A percentile compares a stretch with the other conserved stretches of the same genome.
Conservation (phyloP, 2,888 invertebrate genomes). For the Cheilosia impressa region DNA sequence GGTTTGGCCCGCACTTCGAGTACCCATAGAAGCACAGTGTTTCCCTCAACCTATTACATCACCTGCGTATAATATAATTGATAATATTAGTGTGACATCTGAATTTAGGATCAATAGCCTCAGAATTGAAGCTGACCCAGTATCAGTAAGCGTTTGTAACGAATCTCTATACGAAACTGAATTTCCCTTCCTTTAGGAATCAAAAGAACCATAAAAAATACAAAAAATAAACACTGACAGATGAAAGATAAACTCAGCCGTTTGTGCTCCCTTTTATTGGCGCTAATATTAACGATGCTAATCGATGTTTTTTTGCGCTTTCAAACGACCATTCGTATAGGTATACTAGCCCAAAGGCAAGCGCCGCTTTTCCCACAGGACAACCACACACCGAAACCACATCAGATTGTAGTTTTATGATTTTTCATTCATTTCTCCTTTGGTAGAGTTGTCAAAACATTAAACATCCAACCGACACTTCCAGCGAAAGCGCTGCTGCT, state of each 20-base stretch:
- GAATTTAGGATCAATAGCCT: too few relatives aligned
- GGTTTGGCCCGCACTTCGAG: too few relatives aligned
- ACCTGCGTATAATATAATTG: too few relatives aligned
- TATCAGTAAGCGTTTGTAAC: too few relatives aligned
- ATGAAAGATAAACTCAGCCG: slow-evolving; percentile 50
- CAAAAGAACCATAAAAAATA: not conserved
- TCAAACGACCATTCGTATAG: not conserved
- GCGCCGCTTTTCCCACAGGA: slow-evolving; percentile 1
- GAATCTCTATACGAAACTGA: too few relatives aligned
- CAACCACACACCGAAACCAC: slow-evolving; percentile 26
- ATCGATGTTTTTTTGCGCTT: slow-evolving; percentile 27
- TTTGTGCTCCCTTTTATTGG: slow-evolving; percentile 56
- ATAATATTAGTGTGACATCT: too few relatives aligned
- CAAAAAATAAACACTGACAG: not conserved
- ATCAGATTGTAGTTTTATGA: slow-evolving; percentile 64
- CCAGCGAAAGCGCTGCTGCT: slow-evolving; percentile 6
- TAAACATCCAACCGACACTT: slow-evolving; percentile 32
- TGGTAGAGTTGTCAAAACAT: slow-evolving; percentile 70
- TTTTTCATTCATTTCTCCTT: slow-evolving; percentile 68
- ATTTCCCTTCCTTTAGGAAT: too few relatives aligned
- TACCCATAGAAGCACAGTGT: too few relatives aligned
- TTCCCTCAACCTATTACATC: too few relatives aligned
- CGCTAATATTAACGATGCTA: slow-evolving; percentile 48
- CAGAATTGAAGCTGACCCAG: too few relatives aligned
- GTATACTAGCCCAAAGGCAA: not conserved